Percentiles rank a stretch among this genome's conserved stretches.
Evolutionary conservation across 2,113 vertebrate genomes (phyloP).

Genomic region (Diadophis punctatus): DNA sequence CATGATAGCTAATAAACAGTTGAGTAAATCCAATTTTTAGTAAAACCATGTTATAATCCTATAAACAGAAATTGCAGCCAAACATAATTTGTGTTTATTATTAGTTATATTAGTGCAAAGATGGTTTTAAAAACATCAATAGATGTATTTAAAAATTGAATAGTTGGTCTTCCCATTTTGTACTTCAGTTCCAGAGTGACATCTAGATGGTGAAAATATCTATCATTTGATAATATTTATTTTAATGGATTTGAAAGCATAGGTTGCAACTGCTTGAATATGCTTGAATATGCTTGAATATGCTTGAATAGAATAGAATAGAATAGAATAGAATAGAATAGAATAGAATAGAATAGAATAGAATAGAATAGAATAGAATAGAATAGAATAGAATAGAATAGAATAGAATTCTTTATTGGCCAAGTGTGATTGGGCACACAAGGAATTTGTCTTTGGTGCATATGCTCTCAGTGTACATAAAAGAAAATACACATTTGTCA

Average conservation of each 20-base stretch:
- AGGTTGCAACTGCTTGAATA: no score
- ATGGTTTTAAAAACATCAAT: neutral
- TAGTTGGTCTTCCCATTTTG: neutral
- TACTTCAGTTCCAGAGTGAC: neutral
- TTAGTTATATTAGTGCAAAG: neutral
- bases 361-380: no score
- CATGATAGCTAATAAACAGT: neutral
- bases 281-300: no score
- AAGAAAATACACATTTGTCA: no score
- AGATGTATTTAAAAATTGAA: neutral
- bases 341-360: no score
- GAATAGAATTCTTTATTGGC: no score
- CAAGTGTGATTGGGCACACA: no score
- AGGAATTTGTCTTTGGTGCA: no score
- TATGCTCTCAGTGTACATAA: no score
- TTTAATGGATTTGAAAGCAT: neutral
- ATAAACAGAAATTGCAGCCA: neutral
- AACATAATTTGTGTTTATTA: neutral
- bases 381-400: no score
- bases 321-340: no score
- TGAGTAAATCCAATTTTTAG: neutral
- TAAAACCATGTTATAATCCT: neutral
- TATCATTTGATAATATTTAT: neutral
- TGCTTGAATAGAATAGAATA: no score
- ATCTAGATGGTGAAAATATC: neutral